Conservation (phyloP, 53 echinoderm and acorn worm species). For the Stichopus horrens region DNA sequence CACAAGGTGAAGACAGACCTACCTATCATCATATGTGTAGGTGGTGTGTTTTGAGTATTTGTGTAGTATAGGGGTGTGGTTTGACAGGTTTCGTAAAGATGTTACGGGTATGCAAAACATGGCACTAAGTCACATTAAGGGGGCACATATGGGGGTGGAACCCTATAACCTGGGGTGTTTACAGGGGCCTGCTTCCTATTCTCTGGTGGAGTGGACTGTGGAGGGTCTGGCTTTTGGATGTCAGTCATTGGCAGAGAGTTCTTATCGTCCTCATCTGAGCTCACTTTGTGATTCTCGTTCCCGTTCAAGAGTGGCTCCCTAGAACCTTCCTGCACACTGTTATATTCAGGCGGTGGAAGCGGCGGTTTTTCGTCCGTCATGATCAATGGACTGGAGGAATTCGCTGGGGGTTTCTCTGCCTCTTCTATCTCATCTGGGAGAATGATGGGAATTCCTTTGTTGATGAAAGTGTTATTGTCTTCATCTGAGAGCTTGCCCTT, state of each 20-base stretch:
- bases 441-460: slow-evolving; percentile 98
- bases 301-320: slow-evolving; percentile 80
- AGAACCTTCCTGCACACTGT: slow-evolving; percentile 65
- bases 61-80: neutral
- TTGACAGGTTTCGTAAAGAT: neutral
- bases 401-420: slow-evolving; percentile 80
- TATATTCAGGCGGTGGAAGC: slow-evolving; percentile 92
- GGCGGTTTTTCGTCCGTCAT: slow-evolving; percentile 97
- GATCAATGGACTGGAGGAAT: slow-evolving; percentile 84
- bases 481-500: slow-evolving; percentile 98
- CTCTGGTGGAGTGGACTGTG: slow-evolving; percentile 83
- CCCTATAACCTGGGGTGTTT: slow-evolving; percentile 83
- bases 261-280: slow-evolving; percentile 64
- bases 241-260: slow-evolving; percentile 89
- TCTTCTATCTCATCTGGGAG: slow-evolving; percentile 93
- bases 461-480: slow-evolving; percentile 98
- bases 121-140: slow-evolving; percentile 38
- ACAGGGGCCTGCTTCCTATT: slow-evolving; percentile 80
- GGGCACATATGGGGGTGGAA: slow-evolving; percentile 93
- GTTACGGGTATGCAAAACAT: neutral
- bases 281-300: slow-evolving; percentile 50
- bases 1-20: neutral
- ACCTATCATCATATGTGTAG: neutral
- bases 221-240: slow-evolving; percentile 88
- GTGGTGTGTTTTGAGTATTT: neutral